phyloP scores from a whole-genome alignment of 37 sponge, comb jelly and placozoan species.

The Aphrocallistes beatrix region DNA sequence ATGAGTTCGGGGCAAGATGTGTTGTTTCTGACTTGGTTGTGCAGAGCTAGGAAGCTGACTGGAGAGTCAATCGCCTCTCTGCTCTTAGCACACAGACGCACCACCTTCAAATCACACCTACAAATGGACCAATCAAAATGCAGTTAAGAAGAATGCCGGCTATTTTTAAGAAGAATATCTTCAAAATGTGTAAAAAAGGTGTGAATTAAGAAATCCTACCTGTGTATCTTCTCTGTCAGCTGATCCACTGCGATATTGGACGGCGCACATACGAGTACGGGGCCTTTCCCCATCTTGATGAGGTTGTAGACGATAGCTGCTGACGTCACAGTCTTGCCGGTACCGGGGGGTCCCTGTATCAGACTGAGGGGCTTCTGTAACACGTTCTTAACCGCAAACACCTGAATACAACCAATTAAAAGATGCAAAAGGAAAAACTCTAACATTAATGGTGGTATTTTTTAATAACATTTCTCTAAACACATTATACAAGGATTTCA shows the following conservation, averaged over 20 bases:
- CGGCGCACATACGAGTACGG: constrained; percentile 92
- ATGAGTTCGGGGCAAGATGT: constrained; percentile 57
- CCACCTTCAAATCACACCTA: constrained; percentile 49
- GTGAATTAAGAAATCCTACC: constrained; percentile 37
- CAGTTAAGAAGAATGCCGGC: background rate
- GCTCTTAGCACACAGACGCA: constrained; percentile 89
- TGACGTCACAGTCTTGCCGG: constrained; percentile 98
- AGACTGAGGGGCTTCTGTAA: constrained; percentile 85
- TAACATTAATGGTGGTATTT: too few species aligned
- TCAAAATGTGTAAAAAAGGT: background rate
- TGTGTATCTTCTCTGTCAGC: constrained; percentile 95
- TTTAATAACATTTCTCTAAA: too few species aligned
- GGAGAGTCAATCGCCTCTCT: constrained; percentile 90
- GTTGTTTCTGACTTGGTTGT: constrained; percentile 67
- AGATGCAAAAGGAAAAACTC: too few species aligned
- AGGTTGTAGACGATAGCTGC: constrained; percentile 93
- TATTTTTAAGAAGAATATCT: background rate
- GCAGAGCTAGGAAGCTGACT: constrained; percentile 82
- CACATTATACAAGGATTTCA: too few species aligned
- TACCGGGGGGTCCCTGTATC: constrained; percentile 93
- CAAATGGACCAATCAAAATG: background rate
- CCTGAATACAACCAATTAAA: too few species aligned
- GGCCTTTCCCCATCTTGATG: constrained; percentile 45
- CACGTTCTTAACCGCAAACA: constrained; percentile 81
- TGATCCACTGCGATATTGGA: constrained; percentile 98